Evolutionary conservation across 35 echinoderm and acorn worm genomes (phyloP).

Genomic region (Patiria miniata): DNA sequence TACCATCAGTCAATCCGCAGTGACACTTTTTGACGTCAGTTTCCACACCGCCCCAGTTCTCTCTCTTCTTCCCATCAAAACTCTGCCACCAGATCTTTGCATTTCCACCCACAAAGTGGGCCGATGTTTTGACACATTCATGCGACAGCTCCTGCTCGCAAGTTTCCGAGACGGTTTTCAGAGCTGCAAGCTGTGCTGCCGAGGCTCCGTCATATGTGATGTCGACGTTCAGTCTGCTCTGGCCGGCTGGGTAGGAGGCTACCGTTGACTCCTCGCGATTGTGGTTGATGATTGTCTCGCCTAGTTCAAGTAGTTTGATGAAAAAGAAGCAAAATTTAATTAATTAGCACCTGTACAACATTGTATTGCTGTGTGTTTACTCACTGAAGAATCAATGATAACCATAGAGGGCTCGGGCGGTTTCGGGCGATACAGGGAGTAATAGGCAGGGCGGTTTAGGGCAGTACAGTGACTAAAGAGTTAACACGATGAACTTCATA

Average conservation of each 20-base stretch:
- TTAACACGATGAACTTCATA: no score
- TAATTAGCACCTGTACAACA: no score
- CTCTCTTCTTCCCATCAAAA: neutral
- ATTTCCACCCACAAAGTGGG: neutral
- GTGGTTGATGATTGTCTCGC: neutral
- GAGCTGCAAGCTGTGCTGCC: neutral
- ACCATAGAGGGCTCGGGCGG: no score
- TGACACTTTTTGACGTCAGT: neutral
- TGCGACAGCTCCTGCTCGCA: slow-evolving; percentile 4
- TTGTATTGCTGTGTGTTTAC: no score
- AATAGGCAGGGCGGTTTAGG: no score
- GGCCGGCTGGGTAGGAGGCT: neutral
- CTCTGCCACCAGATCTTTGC: slow-evolving; percentile 3
- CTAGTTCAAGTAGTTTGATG: neutral
- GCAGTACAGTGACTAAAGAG: no score
- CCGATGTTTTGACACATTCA: neutral
- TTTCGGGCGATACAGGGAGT: no score
- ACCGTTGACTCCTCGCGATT: neutral
- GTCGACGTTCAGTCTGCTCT: neutral
- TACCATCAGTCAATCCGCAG: neutral
- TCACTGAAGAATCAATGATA: no score
- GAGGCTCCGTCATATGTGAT: neutral
- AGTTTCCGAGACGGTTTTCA: neutral
- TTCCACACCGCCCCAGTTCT: neutral
- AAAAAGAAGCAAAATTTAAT: no score